Base-by-base conservation (phyloP, 1,140 invertebrate species). In the Danaus plexippus region DNA sequence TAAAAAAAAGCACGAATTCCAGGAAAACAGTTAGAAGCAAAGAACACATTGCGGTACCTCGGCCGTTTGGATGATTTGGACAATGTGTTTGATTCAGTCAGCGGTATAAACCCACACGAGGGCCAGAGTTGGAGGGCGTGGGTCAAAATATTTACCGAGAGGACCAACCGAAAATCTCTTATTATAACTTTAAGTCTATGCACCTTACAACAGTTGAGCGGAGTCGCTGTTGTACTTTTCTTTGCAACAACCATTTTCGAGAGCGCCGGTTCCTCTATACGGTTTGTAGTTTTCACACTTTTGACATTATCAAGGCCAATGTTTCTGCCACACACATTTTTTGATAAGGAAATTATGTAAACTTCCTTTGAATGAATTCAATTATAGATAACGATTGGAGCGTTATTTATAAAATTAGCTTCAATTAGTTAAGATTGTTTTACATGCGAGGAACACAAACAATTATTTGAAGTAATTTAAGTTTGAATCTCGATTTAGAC, bases 61-160 rank as follows among this genome's bases (percentile, higher is more conserved):
- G 75, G 75, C 7, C 60, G 73, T 52, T 50, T 68, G 5, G 63
- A 70, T 11, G 73, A 78, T 45, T 51, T 78, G 9, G 65, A 74
- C 1, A 69, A 64, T 15, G 56, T 73, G 9, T 71, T 77, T 43
- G 73, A 75, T 9, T 67, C 67, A 0, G 67, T 70, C 6, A 59
- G 53, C 51, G 70, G 68, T 2, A 71, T 57, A 0, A 64, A 51
- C 22, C 63, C 66, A 7, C 40, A 57, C 11, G 71, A 72, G 48
- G 67, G 57, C 0, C 50, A 56, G 13, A 73, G 61, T 15, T 73
- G 71, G 67, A 70, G 70, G 45, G 64, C 67, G 9, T 77, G 71
- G 69, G 58, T 68, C 1, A 71, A 76, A 52, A 73, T 78, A 40
- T 71, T 78, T 44, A 75, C 73, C n/a, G 67, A 74, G 8, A 76